Percentiles rank a stretch among this genome's conserved stretches.
phyloP scores from a whole-genome alignment of 2,113 vertebrate genomes.

The Ictalurus furcatus region DNA sequence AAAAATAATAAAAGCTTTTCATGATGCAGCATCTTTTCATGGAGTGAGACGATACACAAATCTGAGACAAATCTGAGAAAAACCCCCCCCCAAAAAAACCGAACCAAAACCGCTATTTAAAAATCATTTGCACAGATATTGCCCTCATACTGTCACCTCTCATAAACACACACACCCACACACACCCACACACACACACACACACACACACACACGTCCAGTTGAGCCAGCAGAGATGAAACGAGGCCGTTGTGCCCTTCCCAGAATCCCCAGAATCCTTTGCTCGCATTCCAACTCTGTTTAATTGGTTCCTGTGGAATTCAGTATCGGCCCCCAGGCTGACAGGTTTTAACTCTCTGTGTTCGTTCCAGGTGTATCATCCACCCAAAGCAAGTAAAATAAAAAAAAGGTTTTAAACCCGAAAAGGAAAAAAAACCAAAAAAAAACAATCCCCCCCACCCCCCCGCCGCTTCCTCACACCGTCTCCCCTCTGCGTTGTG shows the following conservation, averaged over 20 bases:
- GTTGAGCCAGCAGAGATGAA: constrained; percentile 63
- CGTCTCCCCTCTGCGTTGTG: not conserved
- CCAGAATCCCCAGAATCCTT: constrained; percentile 59
- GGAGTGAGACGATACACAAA: not conserved
- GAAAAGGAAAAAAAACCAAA: not conserved
- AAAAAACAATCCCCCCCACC: not conserved
- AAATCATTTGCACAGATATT: not conserved
- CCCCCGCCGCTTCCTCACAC: not conserved
- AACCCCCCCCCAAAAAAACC: too few species aligned
- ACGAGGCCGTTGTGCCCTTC: constrained; percentile 55
- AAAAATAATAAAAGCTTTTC: not conserved
- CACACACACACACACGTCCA: constrained; percentile 47
- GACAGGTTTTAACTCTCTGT: constrained; percentile 63
- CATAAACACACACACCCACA: constrained; percentile 12
- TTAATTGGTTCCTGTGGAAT: constrained; percentile 74
- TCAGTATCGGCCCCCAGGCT: constrained; percentile 58
- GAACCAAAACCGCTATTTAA: not conserved
- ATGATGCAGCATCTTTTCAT: not conserved
- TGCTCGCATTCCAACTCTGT: constrained; percentile 58
- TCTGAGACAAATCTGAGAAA: not conserved
- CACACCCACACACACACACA: constrained; percentile 29
- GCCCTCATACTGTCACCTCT: constrained; percentile 17
- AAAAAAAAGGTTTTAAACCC: not conserved
- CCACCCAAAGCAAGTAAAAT: constrained; percentile 1
- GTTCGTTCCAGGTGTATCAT: constrained; percentile 51